Percentiles rank a stretch among this genome's conserved stretches.
Conservation (phyloP, 2,113 vertebrate species). For the Saimiri boliviensis region DNA sequence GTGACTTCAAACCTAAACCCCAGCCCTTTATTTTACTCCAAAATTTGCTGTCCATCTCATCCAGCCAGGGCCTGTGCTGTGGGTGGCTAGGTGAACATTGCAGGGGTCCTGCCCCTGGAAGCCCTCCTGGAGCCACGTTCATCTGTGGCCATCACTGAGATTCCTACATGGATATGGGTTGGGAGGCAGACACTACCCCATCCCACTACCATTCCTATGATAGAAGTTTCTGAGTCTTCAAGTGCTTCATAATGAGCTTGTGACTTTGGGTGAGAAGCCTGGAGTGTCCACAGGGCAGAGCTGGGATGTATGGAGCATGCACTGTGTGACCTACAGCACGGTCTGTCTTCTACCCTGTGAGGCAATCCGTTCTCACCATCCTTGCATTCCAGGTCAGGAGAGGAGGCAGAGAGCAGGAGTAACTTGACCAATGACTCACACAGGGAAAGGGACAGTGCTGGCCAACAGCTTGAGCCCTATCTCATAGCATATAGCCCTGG, state of each 20-base stretch:
- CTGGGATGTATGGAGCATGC: rapidly evolving
- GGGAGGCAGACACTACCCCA: background rate
- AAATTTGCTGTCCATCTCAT: background rate
- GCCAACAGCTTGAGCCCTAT: background rate
- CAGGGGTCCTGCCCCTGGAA: background rate
- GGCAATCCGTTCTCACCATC: rapidly evolving
- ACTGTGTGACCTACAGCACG: rapidly evolving
- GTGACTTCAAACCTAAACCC: background rate
- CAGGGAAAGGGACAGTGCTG: background rate
- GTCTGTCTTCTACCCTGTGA: background rate
- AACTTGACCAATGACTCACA: background rate
- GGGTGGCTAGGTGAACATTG: background rate
- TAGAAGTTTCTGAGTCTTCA: background rate
- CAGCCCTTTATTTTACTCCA: too few species aligned
- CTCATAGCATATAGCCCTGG: rapidly evolving
- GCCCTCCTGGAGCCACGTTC: background rate
- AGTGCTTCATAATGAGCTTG: rapidly evolving
- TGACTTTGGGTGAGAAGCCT: background rate
- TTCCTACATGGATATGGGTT: background rate
- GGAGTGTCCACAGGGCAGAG: rapidly evolving
- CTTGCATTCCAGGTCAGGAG: background rate
- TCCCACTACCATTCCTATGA: rapidly evolving
- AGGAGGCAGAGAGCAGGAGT: background rate
- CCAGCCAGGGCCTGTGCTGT: background rate
- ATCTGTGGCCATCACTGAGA: rapidly evolving